A percentile compares a stretch with the other conserved stretches of the same genome.
phyloP scores from a whole-genome alignment of 1,140 invertebrate species.

The Pseudomyrmex concolor region DNA sequence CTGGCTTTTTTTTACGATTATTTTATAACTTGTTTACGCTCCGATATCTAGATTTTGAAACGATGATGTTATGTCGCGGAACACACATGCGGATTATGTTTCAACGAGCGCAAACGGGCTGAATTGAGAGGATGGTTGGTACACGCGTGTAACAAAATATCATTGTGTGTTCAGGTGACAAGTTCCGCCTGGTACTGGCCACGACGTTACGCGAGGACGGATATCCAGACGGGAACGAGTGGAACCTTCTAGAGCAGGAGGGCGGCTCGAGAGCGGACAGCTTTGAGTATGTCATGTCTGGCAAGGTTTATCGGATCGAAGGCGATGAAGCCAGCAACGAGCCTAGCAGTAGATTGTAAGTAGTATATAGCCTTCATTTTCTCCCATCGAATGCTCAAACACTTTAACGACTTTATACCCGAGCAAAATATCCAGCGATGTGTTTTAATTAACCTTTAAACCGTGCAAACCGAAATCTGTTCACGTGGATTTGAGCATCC shows the following conservation, averaged over 20 bases:
- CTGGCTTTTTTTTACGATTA: too few species aligned
- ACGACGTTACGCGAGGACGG: conserved; percentile 98
- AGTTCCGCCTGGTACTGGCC: conserved; percentile 97
- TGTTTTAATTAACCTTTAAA: too few species aligned
- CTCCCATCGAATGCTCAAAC: background rate
- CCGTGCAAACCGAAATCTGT: too few species aligned
- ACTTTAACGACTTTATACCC: too few species aligned
- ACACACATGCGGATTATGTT: background rate
- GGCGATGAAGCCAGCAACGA: conserved; percentile 97
- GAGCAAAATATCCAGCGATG: too few species aligned
- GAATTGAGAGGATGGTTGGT: background rate
- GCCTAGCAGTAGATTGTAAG: conserved; percentile 93
- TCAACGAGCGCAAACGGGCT: background rate
- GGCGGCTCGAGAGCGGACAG: conserved; percentile 95
- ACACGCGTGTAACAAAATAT: background rate
- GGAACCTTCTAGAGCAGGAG: conserved; percentile 93
- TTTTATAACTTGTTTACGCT: too few species aligned
- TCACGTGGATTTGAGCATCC: too few species aligned
- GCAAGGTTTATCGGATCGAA: conserved; percentile 99
- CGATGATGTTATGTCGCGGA: too few species aligned
- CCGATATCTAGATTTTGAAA: too few species aligned
- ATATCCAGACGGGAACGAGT: conserved; percentile 97
- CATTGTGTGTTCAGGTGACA: conserved; percentile 88
- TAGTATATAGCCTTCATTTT: conserved; percentile 70
- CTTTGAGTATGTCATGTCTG: conserved; percentile 99